Conservation (phyloP, 1,140 invertebrate species). For the Listronotus oregonensis region DNA sequence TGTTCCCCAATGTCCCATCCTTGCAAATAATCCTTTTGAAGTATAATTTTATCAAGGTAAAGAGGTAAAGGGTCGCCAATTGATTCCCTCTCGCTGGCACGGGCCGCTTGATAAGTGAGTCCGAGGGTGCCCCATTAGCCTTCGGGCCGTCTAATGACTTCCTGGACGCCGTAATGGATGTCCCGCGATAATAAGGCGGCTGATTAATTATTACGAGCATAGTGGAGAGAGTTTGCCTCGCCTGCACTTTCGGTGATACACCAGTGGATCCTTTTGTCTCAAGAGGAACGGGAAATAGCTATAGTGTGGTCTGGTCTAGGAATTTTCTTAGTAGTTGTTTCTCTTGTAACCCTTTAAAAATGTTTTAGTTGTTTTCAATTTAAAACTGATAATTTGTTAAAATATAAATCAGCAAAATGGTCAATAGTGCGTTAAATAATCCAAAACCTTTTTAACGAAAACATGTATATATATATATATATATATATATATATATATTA, state of each 20-base stretch:
- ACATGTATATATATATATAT: no score
- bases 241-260: conserved; percentile 2
- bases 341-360: no score
- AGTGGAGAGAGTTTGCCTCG: conserved; percentile 3
- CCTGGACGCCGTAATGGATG: conserved; percentile 19
- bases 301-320: no score
- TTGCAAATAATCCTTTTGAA: conserved; percentile 3
- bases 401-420: no score
- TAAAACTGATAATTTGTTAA: no score
- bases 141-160: conserved; percentile 22
- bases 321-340: no score
- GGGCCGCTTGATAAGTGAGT: conserved; percentile 16
- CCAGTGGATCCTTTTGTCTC: not conserved
- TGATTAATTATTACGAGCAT: conserved; percentile 15
- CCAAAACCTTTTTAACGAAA: no score
- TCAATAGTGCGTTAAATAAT: no score
- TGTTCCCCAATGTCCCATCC: no score
- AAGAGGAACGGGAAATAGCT: not conserved
- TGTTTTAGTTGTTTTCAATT: no score
- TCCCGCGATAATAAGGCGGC: conserved; percentile 22
- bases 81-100: conserved; percentile 17
- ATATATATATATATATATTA: no score
- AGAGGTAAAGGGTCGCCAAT: conserved; percentile 13
- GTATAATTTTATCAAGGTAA: conserved; percentile 1
- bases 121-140: conserved; percentile 22